A percentile compares a stretch with the other conserved stretches of the same genome.
These are phyloP conservation scores for Drosophila tanythrix DNA, from an alignment of 2,888 invertebrate species.

Conservation along the genomic window DNA sequence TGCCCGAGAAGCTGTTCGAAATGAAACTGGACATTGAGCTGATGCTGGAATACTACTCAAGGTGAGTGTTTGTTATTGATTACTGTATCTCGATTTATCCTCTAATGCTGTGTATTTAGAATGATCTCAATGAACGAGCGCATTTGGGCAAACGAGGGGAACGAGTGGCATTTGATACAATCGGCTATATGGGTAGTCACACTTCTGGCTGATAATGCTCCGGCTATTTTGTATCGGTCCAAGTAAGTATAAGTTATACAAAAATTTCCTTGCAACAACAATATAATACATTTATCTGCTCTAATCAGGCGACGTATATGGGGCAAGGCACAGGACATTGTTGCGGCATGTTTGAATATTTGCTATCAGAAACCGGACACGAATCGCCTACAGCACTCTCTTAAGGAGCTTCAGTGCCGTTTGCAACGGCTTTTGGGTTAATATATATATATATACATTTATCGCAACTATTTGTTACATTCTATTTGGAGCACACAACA, in stretches of 20 bases:
- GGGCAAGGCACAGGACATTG: slow-evolving; percentile 90
- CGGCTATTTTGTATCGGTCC: slow-evolving; percentile 86
- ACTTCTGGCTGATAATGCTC: slow-evolving; percentile 88
- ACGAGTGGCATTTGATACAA: slow-evolving; percentile 93
- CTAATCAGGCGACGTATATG: slow-evolving; percentile 88
- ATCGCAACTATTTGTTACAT: slow-evolving; percentile 26
- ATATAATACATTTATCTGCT: neutral
- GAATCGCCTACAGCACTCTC: slow-evolving; percentile 87
- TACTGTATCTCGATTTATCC: neutral
- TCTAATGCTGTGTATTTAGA: slow-evolving; percentile 82
- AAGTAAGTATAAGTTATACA: slow-evolving; percentile 69
- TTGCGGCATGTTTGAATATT: slow-evolving; percentile 90
- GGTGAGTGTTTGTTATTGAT: slow-evolving; percentile 58
- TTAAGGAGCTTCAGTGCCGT: slow-evolving; percentile 85
- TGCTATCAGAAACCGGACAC: slow-evolving; percentile 91
- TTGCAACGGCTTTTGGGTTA: slow-evolving; percentile 77
- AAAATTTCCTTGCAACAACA: no score
- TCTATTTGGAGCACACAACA: slow-evolving; percentile 33
- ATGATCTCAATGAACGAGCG: slow-evolving; percentile 93
- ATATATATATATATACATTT: slow-evolving; percentile 21
- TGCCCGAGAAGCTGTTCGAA: slow-evolving; percentile 90
- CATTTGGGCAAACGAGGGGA: slow-evolving; percentile 93
- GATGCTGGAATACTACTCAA: slow-evolving; percentile 92
- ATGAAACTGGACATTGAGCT: slow-evolving; percentile 91
- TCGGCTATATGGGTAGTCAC: slow-evolving; percentile 91